phyloP scores from a whole-genome alignment of 2,888 invertebrate genomes.

The Junonia oenone region DNA sequence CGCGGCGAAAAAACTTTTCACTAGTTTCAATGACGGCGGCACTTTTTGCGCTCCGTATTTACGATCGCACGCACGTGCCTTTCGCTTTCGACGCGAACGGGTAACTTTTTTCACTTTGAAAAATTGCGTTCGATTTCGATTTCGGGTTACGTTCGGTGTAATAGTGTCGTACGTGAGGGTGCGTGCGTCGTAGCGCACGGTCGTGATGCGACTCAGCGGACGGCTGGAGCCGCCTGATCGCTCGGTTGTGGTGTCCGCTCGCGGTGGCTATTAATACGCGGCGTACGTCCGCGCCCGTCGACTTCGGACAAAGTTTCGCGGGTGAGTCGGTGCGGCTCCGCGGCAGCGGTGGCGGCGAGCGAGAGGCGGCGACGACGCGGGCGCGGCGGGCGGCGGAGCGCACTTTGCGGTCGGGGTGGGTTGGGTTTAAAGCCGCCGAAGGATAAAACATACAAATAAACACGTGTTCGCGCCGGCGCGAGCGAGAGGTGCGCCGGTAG shows the following conservation, averaged over 20 bases:
- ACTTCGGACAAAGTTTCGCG: conserved; percentile 78
- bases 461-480: conserved; percentile 82
- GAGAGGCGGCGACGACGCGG: conserved; percentile 73
- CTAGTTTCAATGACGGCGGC: conserved; percentile 77
- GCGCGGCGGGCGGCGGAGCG: conserved; percentile 80
- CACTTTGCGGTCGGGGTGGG: conserved; percentile 84
- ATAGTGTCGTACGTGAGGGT: conserved; percentile 29
- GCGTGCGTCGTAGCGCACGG: conserved; percentile 36
- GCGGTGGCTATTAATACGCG: conserved; percentile 75
- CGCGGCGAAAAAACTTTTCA: conserved; percentile 74
- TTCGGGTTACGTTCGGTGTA: conserved; percentile 14
- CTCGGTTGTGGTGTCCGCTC: conserved; percentile 65
- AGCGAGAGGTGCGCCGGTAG: conserved; percentile 66
- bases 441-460: conserved; percentile 82
- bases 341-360: conserved; percentile 68
- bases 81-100: conserved; percentile 48
- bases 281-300: conserved; percentile 75
- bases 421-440: conserved; percentile 84
- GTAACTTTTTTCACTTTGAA: conserved; percentile 21
- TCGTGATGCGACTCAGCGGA: conserved; percentile 39
- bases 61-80: conserved; percentile 65
- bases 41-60: conserved; percentile 74
- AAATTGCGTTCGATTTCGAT: conserved; percentile 36
- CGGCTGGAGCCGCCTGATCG: conserved; percentile 52
- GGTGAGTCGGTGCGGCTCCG: conserved; percentile 64